phyloP scores from a whole-genome alignment of 2,113 vertebrate genomes.

The Astur gentilis region DNA sequence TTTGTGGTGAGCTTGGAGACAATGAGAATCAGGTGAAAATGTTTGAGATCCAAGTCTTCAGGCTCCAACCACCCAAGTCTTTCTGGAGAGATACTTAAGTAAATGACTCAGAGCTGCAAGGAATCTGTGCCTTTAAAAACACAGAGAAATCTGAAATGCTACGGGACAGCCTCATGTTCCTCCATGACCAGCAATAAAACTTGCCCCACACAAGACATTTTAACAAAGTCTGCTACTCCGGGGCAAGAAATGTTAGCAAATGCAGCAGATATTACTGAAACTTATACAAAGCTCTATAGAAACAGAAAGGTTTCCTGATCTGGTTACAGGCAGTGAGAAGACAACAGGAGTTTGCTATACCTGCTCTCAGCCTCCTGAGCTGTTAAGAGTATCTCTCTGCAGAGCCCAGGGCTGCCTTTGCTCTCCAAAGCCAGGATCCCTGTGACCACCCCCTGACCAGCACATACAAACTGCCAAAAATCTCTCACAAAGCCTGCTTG shows the following conservation, averaged over 20 bases:
- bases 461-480: not conserved
- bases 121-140: not conserved
- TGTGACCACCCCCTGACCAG: not conserved
- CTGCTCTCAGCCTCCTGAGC: not conserved
- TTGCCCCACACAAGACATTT: not conserved
- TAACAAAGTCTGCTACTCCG: not conserved
- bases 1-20: not conserved
- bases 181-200: not conserved
- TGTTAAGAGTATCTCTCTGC: accelerated
- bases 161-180: not conserved
- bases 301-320: not conserved
- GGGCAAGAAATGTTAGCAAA: not conserved
- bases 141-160: not conserved
- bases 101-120: not conserved
- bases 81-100: not conserved
- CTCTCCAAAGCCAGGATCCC: not conserved
- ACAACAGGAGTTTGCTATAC: no score
- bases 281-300: not conserved
- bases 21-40: not conserved
- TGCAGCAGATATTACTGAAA: not conserved
- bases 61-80: not conserved
- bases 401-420: not conserved
- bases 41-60: not conserved
- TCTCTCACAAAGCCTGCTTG: no score
- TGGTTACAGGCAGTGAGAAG: not conserved